phyloP scores from a whole-genome alignment of 1,140 invertebrate species.

The Steinernema feltiae region DNA sequence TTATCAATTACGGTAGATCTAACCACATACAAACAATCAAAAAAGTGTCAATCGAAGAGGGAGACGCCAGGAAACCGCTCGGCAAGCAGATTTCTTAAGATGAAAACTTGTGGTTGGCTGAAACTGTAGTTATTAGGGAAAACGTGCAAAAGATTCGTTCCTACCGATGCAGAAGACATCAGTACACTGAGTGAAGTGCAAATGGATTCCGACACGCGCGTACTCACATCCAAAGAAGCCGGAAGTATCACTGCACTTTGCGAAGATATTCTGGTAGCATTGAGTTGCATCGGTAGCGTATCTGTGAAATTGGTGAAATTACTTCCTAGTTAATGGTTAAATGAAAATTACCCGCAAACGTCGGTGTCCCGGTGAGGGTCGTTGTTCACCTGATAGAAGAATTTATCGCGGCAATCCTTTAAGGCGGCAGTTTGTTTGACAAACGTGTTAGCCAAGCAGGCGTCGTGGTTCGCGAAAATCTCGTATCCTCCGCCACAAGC shows the following conservation, averaged over 20 bases:
- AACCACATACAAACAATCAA: too few relatives aligned
- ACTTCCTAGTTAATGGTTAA: not conserved
- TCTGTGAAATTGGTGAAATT: not conserved
- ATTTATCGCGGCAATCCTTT: not conserved
- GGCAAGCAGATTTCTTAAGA: too few relatives aligned
- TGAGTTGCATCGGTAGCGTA: not conserved
- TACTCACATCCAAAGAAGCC: not conserved
- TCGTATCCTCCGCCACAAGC: conserved; percentile 5
- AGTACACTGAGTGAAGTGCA: not conserved
- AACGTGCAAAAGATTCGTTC: too few relatives aligned
- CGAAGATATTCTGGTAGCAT: not conserved
- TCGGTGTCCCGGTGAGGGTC: not conserved
- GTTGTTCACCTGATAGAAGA: not conserved
- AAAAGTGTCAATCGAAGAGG: too few relatives aligned
- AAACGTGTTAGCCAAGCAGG: not conserved
- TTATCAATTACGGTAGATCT: too few relatives aligned
- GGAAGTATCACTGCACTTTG: not conserved
- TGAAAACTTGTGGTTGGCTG: not conserved
- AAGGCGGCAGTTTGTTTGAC: not conserved
- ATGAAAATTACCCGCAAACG: too few relatives aligned
- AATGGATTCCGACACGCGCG: not conserved
- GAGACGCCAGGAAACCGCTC: not conserved
- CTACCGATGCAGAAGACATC: not conserved
- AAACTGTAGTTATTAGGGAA: too few relatives aligned
- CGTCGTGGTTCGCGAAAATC: not conserved